Percentiles rank a stretch among this genome's conserved stretches.
These are phyloP conservation scores for Sapayoa aenigma DNA, from an alignment of 2,113 vertebrate species.

Conservation along the genomic window DNA sequence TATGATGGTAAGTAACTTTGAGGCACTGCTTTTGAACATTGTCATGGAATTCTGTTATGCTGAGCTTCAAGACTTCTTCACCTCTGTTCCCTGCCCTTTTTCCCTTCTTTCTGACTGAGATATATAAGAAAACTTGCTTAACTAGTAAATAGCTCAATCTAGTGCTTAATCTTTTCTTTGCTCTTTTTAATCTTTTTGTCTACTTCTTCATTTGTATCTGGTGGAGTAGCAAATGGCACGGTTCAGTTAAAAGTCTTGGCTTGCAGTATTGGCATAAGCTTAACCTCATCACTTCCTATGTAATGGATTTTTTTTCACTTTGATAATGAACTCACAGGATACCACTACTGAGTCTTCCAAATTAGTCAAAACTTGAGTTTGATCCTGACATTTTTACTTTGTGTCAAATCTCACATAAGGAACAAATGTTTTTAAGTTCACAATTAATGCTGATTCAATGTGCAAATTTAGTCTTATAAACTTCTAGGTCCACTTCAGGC, in stretches of 20 bases:
- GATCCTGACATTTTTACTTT: not conserved
- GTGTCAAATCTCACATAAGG: not conserved
- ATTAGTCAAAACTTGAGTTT: not conserved
- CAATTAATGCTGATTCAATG: rapidly evolving
- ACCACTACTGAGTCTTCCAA: not conserved
- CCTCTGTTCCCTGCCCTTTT: rapidly evolving
- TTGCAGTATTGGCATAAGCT: not conserved
- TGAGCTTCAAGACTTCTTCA: not conserved
- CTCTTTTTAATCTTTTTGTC: not conserved
- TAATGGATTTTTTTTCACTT: not conserved
- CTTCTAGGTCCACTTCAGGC: not conserved
- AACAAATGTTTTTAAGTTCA: not conserved
- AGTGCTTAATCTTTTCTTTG: not conserved
- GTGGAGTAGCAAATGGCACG: not conserved
- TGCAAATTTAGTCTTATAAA: not conserved
- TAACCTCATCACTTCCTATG: not conserved
- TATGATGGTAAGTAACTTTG: constrained; percentile 85
- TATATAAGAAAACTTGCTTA: not conserved
- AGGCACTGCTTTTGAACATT: not conserved
- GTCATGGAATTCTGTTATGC: not conserved
- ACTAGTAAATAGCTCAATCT: not conserved
- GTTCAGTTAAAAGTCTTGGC: not conserved
- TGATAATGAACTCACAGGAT: not conserved
- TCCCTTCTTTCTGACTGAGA: not conserved
- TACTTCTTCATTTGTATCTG: not conserved